phyloP scores from a whole-genome alignment of 1,140 invertebrate species.

The Drosophila tani region DNA sequence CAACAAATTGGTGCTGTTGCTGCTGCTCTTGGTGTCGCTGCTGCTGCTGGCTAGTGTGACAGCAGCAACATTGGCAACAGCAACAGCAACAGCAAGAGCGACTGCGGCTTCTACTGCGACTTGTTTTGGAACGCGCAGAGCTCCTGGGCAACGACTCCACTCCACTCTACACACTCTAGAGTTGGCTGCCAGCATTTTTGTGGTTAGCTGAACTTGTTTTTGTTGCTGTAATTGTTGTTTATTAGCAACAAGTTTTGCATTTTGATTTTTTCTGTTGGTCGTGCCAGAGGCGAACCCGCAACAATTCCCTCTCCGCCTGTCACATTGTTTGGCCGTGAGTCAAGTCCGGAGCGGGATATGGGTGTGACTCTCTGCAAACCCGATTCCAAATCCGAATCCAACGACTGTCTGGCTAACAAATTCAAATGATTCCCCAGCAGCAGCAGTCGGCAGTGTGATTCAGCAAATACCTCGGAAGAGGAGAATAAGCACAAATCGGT shows the following conservation, averaged over 20 bases:
- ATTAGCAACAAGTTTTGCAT: conserved; percentile 81
- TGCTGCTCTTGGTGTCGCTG: conserved; percentile 16
- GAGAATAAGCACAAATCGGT: conserved; percentile 46
- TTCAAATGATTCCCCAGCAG: conserved; percentile 47
- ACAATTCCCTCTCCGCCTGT: conserved; percentile 46
- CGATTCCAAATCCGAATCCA: conserved; percentile 16
- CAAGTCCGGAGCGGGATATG: conserved; percentile 55
- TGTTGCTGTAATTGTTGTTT: conserved; percentile 58
- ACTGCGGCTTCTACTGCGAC: conserved; percentile 11
- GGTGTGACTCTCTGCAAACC: conserved; percentile 40
- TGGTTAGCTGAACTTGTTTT: conserved; percentile 56
- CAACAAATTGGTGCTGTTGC: conserved; percentile 42
- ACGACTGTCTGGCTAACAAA: conserved; percentile 59
- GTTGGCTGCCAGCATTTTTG: conserved; percentile 64
- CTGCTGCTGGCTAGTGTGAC: conserved; percentile 30
- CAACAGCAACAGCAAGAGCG: conserved; percentile 6
- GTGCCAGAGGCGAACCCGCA: conserved; percentile 35
- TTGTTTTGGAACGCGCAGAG: conserved; percentile 38
- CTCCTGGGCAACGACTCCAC: conserved; percentile 65
- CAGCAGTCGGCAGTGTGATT: conserved; percentile 50
- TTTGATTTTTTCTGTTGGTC: conserved; percentile 59
- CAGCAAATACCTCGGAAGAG: conserved; percentile 50
- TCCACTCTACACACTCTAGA: conserved; percentile 18
- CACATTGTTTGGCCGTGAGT: conserved; percentile 67
- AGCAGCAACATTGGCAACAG: conserved; percentile 32